Conservation (phyloP, 2,888 invertebrate genomes). For the Trachelus iudaicus region DNA sequence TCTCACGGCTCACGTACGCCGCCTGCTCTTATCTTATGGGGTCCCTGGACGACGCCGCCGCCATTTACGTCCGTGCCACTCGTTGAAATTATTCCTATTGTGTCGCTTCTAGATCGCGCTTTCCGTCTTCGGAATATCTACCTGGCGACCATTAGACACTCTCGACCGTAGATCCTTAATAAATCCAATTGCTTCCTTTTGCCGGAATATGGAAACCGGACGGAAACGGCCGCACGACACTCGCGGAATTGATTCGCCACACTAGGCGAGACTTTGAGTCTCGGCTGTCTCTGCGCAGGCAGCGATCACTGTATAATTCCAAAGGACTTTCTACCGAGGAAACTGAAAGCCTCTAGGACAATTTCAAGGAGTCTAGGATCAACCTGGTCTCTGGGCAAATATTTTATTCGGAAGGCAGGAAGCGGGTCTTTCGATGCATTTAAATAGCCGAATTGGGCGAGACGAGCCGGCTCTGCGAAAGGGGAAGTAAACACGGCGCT, state of each 20-base stretch:
- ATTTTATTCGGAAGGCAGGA: no score
- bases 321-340: neutral
- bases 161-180: neutral
- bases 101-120: conserved; percentile 13
- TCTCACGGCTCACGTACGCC: conserved; percentile 13
- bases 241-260: neutral
- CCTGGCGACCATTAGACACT: neutral
- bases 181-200: neutral
- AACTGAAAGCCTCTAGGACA: neutral
- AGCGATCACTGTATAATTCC: neutral
- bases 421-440: neutral
- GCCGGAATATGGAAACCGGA: neutral
- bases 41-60: conserved; percentile 15
- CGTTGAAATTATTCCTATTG: conserved; percentile 25
- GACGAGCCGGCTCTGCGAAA: neutral
- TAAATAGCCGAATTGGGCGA: neutral
- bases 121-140: neutral
- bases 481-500: neutral
- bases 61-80: conserved; percentile 1
- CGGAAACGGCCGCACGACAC: neutral
- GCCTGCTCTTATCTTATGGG: conserved; percentile 34
- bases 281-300: neutral
- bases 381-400: neutral
- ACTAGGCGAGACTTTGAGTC: neutral
- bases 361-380: neutral